Evolutionary conservation across 1,140 invertebrate species (phyloP), one percentile per base, ranked within the genome.

Genomic region (Anthonomus grandis): DNA sequence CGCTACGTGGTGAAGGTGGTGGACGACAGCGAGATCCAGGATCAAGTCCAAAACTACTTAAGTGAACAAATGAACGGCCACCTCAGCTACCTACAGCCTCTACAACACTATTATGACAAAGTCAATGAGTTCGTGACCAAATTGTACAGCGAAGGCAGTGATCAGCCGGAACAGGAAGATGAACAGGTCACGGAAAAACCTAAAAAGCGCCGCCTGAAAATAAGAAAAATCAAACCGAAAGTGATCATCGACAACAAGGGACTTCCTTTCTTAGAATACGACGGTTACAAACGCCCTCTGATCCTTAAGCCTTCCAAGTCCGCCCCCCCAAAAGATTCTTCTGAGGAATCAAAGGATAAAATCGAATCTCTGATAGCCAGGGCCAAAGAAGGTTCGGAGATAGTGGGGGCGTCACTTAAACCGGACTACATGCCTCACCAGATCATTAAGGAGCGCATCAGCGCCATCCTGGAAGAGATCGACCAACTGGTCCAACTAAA

Each of bases 241-340:
- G 12, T 68, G 12, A 65, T 68, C 27, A 59, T 68, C 10, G 67
- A 68, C 31, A 68, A 68, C 24, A 65, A 65, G 10, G 67, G 67
- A n/a, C 22, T 46, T 15, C 64, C 67, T 9, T 68, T 68, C 36
- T 60, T 68, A 37, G 67, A 68, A 56, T 55, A 67, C 13, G 59
- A 65, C 21, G 67, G 65, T 1, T 57, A 48, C 12, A 68, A 68
- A 22, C 44, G 65, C 22, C 67, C 67, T 17, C 22, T 68, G 17
- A 48, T 60, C n/a, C 44, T 52, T 15, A 38, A 41, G 10, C 19
- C 18, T 27, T 18, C 19, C 10, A 53, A 53, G 23, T 17, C 12
- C 13, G 47, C 15, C 13, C 5, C 13, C 19, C 15, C 21, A 44
- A 38, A 10, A 21, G 27, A 51, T 1, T 17, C 12, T 4, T 45